Evolutionary conservation across 2,888 invertebrate genomes (phyloP).

Genomic region (Orthosia gothica): DNA sequence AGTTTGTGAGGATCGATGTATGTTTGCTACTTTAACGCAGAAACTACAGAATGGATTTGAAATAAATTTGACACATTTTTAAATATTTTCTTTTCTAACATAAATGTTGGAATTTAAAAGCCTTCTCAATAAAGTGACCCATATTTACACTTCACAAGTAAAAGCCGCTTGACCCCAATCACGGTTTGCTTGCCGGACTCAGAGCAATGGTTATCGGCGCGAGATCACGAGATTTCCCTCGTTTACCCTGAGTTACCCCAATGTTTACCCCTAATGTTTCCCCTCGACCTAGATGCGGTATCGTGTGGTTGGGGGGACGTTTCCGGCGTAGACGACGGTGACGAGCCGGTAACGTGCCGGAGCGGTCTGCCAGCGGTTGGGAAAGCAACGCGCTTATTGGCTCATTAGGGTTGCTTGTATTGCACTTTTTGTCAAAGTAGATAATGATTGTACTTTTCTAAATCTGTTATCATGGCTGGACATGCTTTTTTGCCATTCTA

Average conservation of each 20-base stretch:
- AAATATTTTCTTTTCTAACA: no score
- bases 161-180: constrained; percentile 55
- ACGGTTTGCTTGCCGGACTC: constrained; percentile 40
- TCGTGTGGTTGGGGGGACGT: constrained; percentile 30
- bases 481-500: neutral
- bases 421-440: neutral
- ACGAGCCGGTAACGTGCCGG: neutral
- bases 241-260: constrained; percentile 25
- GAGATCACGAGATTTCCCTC: constrained; percentile 41
- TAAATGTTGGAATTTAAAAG: constrained; percentile 1
- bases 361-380: constrained; percentile 9
- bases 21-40: no score
- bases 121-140: neutral
- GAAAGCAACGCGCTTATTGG: neutral
- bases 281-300: constrained; percentile 66
- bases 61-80: no score
- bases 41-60: no score
- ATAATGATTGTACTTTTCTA: neutral
- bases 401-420: neutral
- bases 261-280: constrained; percentile 49
- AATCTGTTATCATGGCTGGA: neutral
- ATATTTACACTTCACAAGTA: constrained; percentile 30
- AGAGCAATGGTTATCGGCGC: constrained; percentile 42
- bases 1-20: no score
- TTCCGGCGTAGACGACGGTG: constrained; percentile 50